These are phyloP conservation scores for Drosophila merina DNA, from an alignment of 2,888 invertebrate species.

Conservation along the genomic window DNA sequence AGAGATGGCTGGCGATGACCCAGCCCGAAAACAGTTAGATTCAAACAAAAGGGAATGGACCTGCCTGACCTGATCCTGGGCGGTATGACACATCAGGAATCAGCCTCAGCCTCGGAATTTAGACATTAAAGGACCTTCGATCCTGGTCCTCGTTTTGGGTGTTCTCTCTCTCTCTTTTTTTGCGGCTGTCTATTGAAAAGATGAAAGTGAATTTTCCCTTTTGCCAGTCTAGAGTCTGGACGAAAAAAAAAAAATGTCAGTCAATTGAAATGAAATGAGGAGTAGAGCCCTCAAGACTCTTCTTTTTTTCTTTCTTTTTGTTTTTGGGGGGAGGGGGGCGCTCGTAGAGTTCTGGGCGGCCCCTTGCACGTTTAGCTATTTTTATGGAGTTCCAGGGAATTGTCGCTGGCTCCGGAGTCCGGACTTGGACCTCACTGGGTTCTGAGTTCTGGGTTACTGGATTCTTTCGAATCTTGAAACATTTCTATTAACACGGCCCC, in stretches of 20 bases:
- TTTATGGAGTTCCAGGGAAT: conserved; percentile 75
- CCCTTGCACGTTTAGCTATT: conserved; percentile 73
- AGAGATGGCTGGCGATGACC: conserved; percentile 2
- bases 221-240: conserved; percentile 13
- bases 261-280: conserved; percentile 66
- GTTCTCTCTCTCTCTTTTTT: conserved; percentile 22
- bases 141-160: neutral
- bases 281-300: neutral
- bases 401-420: conserved; percentile 52
- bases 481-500: conserved; percentile 70
- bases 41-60: conserved; percentile 49
- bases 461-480: conserved; percentile 48
- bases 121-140: conserved; percentile 68
- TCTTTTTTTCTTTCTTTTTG: neutral
- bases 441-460: conserved; percentile 10
- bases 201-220: conserved; percentile 68
- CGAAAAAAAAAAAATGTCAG: conserved; percentile 50
- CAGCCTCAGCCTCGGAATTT: conserved; percentile 46
- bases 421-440: conserved; percentile 33
- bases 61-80: conserved; percentile 48
- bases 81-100: conserved; percentile 75
- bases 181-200: conserved; percentile 64
- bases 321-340: neutral
- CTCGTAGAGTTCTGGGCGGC: conserved; percentile 66
- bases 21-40: conserved; percentile 55